Evolutionary conservation across 2,888 invertebrate species (phyloP), one percentile per base, ranked within the genome.

Genomic region (Hirtodrosophila confusa): DNA sequence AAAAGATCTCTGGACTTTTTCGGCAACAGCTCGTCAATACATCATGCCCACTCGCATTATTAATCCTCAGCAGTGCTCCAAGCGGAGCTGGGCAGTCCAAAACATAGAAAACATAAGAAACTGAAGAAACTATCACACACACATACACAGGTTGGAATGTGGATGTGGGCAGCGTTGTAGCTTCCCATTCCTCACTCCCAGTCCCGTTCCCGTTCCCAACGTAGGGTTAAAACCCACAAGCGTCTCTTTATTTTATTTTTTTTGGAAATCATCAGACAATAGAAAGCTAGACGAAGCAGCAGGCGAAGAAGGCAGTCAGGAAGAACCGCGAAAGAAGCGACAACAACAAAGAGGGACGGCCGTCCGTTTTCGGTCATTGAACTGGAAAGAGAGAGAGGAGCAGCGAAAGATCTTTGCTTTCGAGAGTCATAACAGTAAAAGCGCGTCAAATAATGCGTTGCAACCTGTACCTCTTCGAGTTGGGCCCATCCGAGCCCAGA

Each of bases 221-320:
- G 64, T 87, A 80, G 82, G 82, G 82, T 87, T 85, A 87, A 87
- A 84, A 85, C 87, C 82, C 87, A 87, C 82, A 69, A 80, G 69
- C 82, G 72, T 69, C 67, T 75, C 40, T 43, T 65, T 53, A 75
- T 65, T 41, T 49, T 64, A 17, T 61, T 66, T 69, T 69, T 80
- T 80, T 82, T 87, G 78, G 84, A 82, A 87, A 85, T 69, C 85
- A 84, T 84, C 87, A 82, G 70, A 82, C 88, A 82, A 82, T 85
- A 82, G 82, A 82, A 82, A 82, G 82, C 88, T 87, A 82, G 87
- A 80, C 87, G 78, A 80, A 77, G 76, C 78, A 79, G 55, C 74
- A 78, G 82, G 83, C 84, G 65, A 75, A 78, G 87, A 76, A 73
- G 73, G 70, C 82, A 82, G 87, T 87, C 82, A 82, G 82, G 82